These are phyloP conservation scores for Matsumyia berberina DNA, from an alignment of 2,888 invertebrate species.

Conservation along the genomic window DNA sequence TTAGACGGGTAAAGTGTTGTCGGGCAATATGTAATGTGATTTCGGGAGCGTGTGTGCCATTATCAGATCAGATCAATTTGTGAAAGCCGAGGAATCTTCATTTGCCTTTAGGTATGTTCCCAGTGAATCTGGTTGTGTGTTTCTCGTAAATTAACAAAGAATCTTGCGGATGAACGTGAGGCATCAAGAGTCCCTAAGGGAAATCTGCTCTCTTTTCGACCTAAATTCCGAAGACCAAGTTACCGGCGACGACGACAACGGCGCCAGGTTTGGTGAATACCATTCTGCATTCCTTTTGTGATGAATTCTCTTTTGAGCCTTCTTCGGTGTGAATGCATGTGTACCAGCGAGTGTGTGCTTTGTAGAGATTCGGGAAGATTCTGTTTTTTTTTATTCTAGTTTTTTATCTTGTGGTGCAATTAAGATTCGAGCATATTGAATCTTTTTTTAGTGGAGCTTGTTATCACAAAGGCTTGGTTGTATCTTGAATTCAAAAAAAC, in stretches of 20 bases:
- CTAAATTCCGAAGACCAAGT: slow-evolving; percentile 73
- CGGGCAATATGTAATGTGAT: slow-evolving; percentile 61
- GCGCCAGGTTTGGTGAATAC: slow-evolving; percentile 74
- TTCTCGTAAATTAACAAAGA: slow-evolving; percentile 43
- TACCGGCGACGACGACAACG: slow-evolving; percentile 51
- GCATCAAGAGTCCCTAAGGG: slow-evolving; percentile 58
- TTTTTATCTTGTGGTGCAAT: slow-evolving; percentile 69
- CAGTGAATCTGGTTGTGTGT: slow-evolving; percentile 38
- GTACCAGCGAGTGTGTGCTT: slow-evolving; percentile 37
- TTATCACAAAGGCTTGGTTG: slow-evolving; percentile 40
- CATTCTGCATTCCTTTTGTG: slow-evolving; percentile 73
- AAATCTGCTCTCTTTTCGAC: slow-evolving; percentile 67
- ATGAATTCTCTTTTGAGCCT: slow-evolving; percentile 70
- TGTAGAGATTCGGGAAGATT: slow-evolving; percentile 50
- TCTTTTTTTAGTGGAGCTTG: slow-evolving; percentile 40
- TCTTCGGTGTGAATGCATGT: slow-evolving; percentile 67
- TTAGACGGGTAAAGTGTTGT: slow-evolving; percentile 24
- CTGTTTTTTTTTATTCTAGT: slow-evolving; percentile 38
- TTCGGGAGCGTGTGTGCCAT: slow-evolving; percentile 65
- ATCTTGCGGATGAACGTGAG: slow-evolving; percentile 19
- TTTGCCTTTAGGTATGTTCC: slow-evolving; percentile 72
- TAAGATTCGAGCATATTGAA: slow-evolving; percentile 66
- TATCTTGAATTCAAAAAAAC: slow-evolving; percentile 20
- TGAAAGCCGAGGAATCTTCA: slow-evolving; percentile 66
- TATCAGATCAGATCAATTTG: slow-evolving; percentile 74